Base-by-base conservation (phyloP, 2,888 invertebrate species). In the Ochropacha duplaris region DNA sequence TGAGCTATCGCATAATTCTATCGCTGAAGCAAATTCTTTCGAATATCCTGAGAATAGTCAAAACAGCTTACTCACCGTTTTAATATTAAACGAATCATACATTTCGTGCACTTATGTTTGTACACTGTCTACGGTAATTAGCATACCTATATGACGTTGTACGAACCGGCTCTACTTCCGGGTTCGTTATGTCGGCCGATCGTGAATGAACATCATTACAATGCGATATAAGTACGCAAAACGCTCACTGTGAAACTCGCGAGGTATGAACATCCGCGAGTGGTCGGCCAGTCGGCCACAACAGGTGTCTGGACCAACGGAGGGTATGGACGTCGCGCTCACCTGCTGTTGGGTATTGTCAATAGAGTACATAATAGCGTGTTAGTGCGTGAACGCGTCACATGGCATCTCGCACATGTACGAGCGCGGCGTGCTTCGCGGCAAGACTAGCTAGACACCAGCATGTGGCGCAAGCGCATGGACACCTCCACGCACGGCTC, bases 111-210 rank as follows among this genome's bases (percentile, higher is more conserved):
- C 71, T 74, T 78, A 76, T 75, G 76, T 83, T 84, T 74, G 80
- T 83, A 70, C 84, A 84, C 84, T 80, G 82, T 83, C 81, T 80
- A 82, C 78, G 77, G 72, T 81, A 86, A 90, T 90, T 89, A 89
- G 84, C 88, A 90, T 90, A 88, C 80, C 81, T 78, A 86, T 73
- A 85, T 86, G 88, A 89, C 88, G 89, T 86, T 86, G 83, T 52
- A 86, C 81, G 81, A 90, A 91, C 90, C 87, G 87, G 90, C 88
- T 87, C 76, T 78, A 89, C 90, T 92, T 92, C 92, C 92, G 92
- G 91, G 92, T 87, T 86, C 84, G 84, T 84, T 88, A 87, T 77
- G 86, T 87, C 81, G 84, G 78, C 76, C 71, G 81, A 79, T 80
- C 77, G 83, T 87, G 85, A 90, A 87, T 86, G 88, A 87, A 83